phyloP scores from a whole-genome alignment of 2,113 vertebrate genomes.

The Phoxinus phoxinus region DNA sequence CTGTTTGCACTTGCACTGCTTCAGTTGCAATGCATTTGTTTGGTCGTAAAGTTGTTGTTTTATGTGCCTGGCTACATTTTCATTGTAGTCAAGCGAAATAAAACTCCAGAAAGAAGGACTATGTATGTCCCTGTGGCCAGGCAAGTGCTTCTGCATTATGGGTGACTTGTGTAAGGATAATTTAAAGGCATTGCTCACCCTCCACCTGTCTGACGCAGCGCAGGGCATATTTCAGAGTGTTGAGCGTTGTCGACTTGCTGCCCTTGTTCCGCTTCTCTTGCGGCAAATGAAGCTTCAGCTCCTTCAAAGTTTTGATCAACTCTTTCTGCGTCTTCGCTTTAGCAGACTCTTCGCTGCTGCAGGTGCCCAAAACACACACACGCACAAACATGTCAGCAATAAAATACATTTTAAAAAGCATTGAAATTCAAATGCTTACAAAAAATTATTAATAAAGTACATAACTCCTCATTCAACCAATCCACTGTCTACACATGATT shows the following conservation, averaged over 20 bases:
- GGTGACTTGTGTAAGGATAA: background rate
- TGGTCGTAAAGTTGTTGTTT: background rate
- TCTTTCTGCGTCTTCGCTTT: slow-evolving; percentile 92
- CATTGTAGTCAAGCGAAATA: background rate
- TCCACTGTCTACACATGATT: background rate
- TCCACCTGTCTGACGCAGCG: slow-evolving; percentile 93
- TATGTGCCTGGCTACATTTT: background rate
- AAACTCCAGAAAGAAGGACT: background rate
- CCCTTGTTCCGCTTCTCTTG: slow-evolving; percentile 86
- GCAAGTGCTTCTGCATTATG: background rate
- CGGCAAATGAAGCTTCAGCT: slow-evolving; percentile 90
- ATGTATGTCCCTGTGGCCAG: background rate
- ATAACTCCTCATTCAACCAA: background rate
- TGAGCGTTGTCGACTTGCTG: slow-evolving; percentile 83
- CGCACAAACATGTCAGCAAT: background rate
- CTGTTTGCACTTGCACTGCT: background rate
- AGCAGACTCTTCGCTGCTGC: slow-evolving; percentile 87
- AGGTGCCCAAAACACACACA: slow-evolving; percentile 49
- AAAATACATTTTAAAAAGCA: background rate
- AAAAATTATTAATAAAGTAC: no score
- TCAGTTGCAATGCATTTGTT: background rate
- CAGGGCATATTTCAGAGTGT: slow-evolving; percentile 88
- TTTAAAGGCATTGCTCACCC: slow-evolving; percentile 75
- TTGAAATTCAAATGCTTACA: no score
- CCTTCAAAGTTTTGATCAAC: slow-evolving; percentile 86